These are phyloP conservation scores for Orchesella cincta DNA, from an alignment of 1,140 invertebrate genomes.

Conservation along the genomic window DNA sequence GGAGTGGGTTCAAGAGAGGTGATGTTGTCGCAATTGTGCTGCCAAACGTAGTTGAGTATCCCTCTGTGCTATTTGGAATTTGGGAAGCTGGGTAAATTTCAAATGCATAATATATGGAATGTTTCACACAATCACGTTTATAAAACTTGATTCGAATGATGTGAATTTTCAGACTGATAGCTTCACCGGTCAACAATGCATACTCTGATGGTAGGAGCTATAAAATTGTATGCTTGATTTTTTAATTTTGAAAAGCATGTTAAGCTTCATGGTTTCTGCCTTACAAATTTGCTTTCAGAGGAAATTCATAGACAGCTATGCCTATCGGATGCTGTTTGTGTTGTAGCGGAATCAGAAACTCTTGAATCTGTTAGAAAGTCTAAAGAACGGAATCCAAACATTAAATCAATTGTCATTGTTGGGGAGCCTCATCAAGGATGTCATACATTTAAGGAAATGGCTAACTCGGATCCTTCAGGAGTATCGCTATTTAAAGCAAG, in stretches of 20 bases:
- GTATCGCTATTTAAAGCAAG: not conserved
- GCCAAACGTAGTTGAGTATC: conserved; percentile 34
- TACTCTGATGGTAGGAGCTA: conserved; percentile 30
- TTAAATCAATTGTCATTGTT: conserved; percentile 15
- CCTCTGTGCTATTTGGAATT: conserved; percentile 34
- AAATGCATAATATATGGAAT: too few relatives aligned
- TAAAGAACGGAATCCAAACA: not conserved
- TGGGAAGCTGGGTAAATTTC: conserved; percentile 33
- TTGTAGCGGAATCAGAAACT: not conserved
- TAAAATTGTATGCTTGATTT: too few relatives aligned
- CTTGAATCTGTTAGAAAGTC: not conserved
- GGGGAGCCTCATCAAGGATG: conserved; percentile 7
- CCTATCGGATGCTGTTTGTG: conserved; percentile 17
- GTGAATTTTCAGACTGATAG: conserved; percentile 23
- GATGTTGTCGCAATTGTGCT: conserved; percentile 38
- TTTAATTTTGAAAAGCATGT: too few relatives aligned
- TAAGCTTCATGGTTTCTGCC: too few relatives aligned
- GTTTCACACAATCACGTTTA: not conserved
- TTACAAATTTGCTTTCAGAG: not conserved
- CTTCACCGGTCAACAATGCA: conserved; percentile 21
- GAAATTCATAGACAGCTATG: conserved; percentile 19
- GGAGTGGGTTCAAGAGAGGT: conserved; percentile 27
- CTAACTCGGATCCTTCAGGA: not conserved
- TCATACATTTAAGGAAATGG: conserved; percentile 25
- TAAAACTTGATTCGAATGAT: not conserved